Evolutionary conservation across 2,888 invertebrate species (phyloP).

Genomic region (Leptopilina syphax): DNA sequence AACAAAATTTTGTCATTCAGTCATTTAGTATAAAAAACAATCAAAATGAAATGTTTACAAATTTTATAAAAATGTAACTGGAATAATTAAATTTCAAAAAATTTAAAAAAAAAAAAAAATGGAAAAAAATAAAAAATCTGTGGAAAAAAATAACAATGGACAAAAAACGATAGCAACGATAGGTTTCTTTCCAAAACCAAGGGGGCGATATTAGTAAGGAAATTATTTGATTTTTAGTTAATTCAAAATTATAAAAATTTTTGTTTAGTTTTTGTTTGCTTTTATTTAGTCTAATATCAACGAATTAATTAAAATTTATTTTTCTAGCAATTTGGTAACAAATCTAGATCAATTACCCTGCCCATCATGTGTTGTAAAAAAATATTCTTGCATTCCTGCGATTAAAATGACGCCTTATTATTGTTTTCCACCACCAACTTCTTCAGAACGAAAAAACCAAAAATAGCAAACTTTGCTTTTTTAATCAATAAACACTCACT

Average conservation of each 20-base stretch:
- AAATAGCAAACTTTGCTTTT: background rate
- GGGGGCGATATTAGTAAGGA: slow-evolving; percentile 17
- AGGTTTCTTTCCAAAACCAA: slow-evolving; percentile 21
- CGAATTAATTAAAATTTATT: background rate
- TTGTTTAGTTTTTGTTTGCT: background rate
- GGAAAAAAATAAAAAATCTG: background rate
- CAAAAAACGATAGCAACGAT: background rate
- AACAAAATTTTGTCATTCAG: no score
- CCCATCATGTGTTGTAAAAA: background rate
- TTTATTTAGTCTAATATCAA: no score
- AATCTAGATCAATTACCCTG: background rate
- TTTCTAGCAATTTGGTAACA: slow-evolving; percentile 20
- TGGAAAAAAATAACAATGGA: background rate
- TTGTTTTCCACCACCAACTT: slow-evolving; percentile 2
- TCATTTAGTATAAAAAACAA: no score
- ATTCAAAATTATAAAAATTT: background rate
- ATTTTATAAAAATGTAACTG: background rate
- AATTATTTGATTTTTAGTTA: background rate
- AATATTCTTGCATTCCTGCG: background rate
- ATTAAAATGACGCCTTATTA: background rate
- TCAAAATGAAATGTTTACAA: background rate
- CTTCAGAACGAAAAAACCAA: background rate
- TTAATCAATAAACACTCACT: background rate
- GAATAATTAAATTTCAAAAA: background rate
- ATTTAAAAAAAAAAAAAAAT: background rate